Percentiles rank a stretch among this genome's conserved stretches.
Conservation (phyloP, 2,113 vertebrate species). For the Jaculus jaculus region DNA sequence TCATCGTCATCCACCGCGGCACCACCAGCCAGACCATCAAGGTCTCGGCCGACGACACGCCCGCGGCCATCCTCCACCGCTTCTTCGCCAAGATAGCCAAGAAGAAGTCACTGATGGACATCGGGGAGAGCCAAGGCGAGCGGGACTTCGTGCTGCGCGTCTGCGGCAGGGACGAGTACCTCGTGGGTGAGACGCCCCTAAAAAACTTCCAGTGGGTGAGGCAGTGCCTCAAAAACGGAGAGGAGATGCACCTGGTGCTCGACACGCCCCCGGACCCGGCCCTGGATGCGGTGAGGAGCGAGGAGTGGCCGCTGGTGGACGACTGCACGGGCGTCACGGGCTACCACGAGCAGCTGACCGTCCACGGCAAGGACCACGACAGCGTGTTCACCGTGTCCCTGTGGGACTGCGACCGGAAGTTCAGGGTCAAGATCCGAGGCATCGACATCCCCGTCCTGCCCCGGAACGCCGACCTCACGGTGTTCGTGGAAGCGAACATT, state of each 20-base stretch:
- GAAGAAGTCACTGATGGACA: slow-evolving; percentile 93
- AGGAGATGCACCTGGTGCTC: slow-evolving; percentile 96
- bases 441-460: slow-evolving; percentile 95
- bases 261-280: slow-evolving; percentile 89
- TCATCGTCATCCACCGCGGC: slow-evolving; percentile 92
- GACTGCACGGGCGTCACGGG: slow-evolving; percentile 97
- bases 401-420: slow-evolving; percentile 98
- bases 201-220: slow-evolving; percentile 97
- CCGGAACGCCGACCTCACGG: slow-evolving; percentile 91
- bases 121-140: slow-evolving; percentile 91
- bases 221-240: slow-evolving; percentile 95
- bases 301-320: slow-evolving; percentile 97
- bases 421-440: slow-evolving; percentile 95
- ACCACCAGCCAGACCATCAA: slow-evolving; percentile 96
- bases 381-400: slow-evolving; percentile 97
- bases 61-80: slow-evolving; percentile 90
- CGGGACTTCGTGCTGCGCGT: slow-evolving; percentile 94
- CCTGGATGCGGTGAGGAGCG: slow-evolving; percentile 92
- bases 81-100: slow-evolving; percentile 95
- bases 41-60: slow-evolving; percentile 93
- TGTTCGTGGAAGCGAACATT: slow-evolving; percentile 97
- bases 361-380: slow-evolving; percentile 96
- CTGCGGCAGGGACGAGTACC: slow-evolving; percentile 96
- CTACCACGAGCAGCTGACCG: slow-evolving; percentile 97
- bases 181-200: slow-evolving; percentile 92